Percentiles rank a stretch among this genome's conserved stretches.
These are phyloP conservation scores for Spongilla lacustris DNA, from an alignment of 37 sponge, comb jelly and placozoan species.

Conservation along the genomic window DNA sequence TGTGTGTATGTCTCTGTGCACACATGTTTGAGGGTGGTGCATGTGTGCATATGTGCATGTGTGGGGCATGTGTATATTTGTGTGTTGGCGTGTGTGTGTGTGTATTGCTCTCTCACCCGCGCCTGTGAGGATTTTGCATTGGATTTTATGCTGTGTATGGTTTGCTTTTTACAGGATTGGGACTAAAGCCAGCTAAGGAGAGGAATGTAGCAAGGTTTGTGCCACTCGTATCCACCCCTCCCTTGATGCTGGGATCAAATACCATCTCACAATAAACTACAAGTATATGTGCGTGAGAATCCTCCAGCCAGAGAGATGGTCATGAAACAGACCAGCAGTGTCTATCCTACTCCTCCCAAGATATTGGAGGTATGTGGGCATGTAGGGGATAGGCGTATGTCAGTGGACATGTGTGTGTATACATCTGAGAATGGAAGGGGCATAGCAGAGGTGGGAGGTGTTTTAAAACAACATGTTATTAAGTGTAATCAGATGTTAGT, in stretches of 20 bases:
- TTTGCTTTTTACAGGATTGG: constrained; percentile 68
- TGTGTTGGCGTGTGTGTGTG: too few relatives aligned
- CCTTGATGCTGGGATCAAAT: constrained; percentile 47
- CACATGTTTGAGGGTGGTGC: too few relatives aligned
- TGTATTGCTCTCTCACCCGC: too few relatives aligned
- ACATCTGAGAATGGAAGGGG: not conserved
- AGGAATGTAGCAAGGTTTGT: constrained; percentile 80
- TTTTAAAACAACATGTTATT: too few relatives aligned
- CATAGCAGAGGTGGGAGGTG: not conserved
- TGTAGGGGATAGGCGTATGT: not conserved
- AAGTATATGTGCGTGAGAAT: constrained; percentile 80
- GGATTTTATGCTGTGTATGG: too few relatives aligned
- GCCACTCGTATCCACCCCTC: not conserved
- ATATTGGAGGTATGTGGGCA: constrained; percentile 79
- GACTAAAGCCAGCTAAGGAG: constrained; percentile 69
- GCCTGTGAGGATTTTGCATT: too few relatives aligned
- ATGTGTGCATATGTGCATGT: too few relatives aligned
- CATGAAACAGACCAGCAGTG: constrained; percentile 89
- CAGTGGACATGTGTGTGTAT: not conserved
- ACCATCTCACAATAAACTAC: constrained; percentile 81
- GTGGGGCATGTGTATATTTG: too few relatives aligned
- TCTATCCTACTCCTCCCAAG: constrained; percentile 96
- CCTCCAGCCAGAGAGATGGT: constrained; percentile 89
- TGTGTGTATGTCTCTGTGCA: too few relatives aligned
- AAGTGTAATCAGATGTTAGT: too few relatives aligned